A percentile compares a stretch with the other conserved stretches of the same genome.
phyloP scores from a whole-genome alignment of 53 echinoderm and acorn worm species.

The Henricia sp. region DNA sequence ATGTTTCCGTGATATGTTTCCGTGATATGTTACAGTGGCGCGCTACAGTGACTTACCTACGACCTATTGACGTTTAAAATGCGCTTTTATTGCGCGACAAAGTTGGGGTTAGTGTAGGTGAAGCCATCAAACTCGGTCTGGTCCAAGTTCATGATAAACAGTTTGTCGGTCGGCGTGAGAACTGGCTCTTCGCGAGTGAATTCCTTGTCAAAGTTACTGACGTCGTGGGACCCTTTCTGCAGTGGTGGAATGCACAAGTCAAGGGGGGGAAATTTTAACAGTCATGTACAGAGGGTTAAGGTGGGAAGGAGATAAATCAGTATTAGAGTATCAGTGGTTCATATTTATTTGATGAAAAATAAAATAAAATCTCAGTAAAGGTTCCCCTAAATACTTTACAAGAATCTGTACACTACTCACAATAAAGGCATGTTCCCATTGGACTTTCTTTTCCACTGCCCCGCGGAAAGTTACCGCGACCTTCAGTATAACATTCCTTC shows the following conservation, averaged over 20 bases:
- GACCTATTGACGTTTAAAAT: background rate
- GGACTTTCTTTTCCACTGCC: too few species aligned
- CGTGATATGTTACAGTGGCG: background rate
- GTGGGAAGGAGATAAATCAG: conserved; percentile 3
- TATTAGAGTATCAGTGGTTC: too few species aligned
- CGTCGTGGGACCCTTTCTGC: conserved; percentile 77
- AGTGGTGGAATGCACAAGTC: conserved; percentile 1
- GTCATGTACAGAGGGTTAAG: background rate
- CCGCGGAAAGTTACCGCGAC: too few species aligned
- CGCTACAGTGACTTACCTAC: background rate
- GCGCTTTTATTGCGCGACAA: conserved; percentile 28
- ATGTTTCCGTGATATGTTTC: background rate
- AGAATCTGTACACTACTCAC: background rate
- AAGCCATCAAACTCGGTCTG: conserved; percentile 98
- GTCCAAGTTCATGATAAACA: conserved; percentile 98
- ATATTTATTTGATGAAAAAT: background rate
- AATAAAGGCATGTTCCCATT: conserved; percentile 4
- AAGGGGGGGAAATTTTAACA: background rate
- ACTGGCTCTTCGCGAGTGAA: conserved; percentile 87
- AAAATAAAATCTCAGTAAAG: background rate
- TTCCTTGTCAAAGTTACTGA: conserved; percentile 95
- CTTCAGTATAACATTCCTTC: too few species aligned
- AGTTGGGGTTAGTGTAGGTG: conserved; percentile 85
- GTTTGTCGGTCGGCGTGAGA: conserved; percentile 94
- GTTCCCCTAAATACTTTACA: too few species aligned